These are phyloP conservation scores for Eubucco bourcierii DNA, from an alignment of 2,113 vertebrate species.

Conservation along the genomic window DNA sequence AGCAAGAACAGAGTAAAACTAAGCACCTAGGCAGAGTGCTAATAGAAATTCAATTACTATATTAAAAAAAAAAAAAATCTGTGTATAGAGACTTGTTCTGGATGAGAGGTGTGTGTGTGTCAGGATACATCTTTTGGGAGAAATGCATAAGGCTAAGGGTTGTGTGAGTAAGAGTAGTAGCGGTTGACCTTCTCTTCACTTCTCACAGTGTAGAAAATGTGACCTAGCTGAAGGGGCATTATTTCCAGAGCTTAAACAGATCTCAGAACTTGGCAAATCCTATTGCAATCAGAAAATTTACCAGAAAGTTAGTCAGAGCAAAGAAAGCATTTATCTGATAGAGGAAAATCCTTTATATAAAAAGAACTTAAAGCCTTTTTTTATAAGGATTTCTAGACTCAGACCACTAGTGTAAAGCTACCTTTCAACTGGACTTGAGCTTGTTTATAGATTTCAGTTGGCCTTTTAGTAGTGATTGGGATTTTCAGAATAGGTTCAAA, in stretches of 20 bases:
- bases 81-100: not conserved
- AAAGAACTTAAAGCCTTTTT: constrained; percentile 13
- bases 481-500: constrained; percentile 1
- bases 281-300: constrained; percentile 30
- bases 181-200: not conserved
- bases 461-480: not conserved
- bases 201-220: not conserved
- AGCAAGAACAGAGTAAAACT: not conserved
- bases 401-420: constrained; percentile 23
- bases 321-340: constrained; percentile 4
- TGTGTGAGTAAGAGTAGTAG: not conserved
- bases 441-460: constrained; percentile 19
- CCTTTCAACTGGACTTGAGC: constrained; percentile 27
- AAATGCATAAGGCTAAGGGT: not conserved
- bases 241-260: not conserved
- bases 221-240: not conserved
- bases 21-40: not conserved
- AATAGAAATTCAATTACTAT: not conserved
- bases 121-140: not conserved
- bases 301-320: constrained; percentile 22
- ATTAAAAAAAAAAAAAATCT: not conserved
- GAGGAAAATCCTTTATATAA: constrained; percentile 32
- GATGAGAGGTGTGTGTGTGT: not conserved
- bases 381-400: not conserved
- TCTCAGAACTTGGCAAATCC: not conserved